Evolutionary conservation across 2,113 vertebrate species (phyloP).

Genomic region (Clarias batrachus): DNA sequence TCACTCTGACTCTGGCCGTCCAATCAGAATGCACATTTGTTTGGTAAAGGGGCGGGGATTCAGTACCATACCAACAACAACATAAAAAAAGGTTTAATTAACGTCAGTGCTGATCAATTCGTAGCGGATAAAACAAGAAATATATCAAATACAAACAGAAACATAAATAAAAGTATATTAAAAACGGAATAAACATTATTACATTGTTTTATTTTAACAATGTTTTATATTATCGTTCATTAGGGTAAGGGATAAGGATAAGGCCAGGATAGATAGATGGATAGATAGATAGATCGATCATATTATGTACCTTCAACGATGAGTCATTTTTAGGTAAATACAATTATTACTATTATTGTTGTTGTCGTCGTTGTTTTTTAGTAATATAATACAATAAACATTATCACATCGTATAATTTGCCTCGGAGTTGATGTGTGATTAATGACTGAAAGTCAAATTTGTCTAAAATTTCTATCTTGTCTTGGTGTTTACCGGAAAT

Average conservation of each 20-base stretch:
- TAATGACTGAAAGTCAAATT: not conserved
- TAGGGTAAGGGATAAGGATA: too few species aligned
- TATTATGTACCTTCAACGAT: too few species aligned
- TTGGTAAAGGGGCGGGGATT: not conserved
- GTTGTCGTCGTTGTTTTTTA: not conserved
- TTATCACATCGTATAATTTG: not conserved
- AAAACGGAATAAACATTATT: too few species aligned
- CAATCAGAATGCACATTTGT: conserved; percentile 26
- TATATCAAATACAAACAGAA: too few species aligned
- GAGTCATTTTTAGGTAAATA: too few species aligned
- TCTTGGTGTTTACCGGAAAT: too few species aligned
- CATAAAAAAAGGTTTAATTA: not conserved
- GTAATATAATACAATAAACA: not conserved
- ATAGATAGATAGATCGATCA: too few species aligned
- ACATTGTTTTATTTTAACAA: too few species aligned
- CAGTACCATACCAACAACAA: conserved; percentile 28
- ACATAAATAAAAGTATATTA: too few species aligned
- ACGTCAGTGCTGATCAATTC: not conserved
- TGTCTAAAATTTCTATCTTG: not conserved
- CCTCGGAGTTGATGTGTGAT: not conserved
- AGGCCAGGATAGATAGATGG: too few species aligned
- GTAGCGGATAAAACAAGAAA: not conserved
- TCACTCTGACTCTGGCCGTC: conserved; percentile 9
- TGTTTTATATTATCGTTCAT: too few species aligned
- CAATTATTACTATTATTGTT: too few species aligned